Conservation (phyloP, 2,888 invertebrate species). For the Lathronympha strigana region DNA sequence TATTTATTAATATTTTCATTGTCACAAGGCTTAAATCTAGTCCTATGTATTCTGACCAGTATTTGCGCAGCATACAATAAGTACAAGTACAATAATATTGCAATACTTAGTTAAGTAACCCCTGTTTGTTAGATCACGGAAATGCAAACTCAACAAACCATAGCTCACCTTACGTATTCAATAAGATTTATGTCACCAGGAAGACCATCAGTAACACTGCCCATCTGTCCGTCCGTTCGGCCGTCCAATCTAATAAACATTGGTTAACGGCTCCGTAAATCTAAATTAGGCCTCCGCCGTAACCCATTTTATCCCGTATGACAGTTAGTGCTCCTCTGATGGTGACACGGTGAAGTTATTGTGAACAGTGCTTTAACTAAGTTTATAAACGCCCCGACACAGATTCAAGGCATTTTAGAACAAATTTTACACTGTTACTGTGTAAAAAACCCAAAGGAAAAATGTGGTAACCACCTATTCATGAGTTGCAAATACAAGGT, state of each 20-base stretch:
- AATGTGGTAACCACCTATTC: too few relatives aligned
- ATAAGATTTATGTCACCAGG: slow-evolving; percentile 10
- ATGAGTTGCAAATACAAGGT: too few relatives aligned
- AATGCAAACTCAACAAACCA: slow-evolving; percentile 11
- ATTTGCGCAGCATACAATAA: neutral
- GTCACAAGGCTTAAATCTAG: too few relatives aligned
- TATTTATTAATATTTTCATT: too few relatives aligned
- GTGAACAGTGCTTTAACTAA: neutral
- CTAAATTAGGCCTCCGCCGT: slow-evolving; percentile 33
- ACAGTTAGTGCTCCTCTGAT: slow-evolving; percentile 31
- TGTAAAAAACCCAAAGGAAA: too few relatives aligned
- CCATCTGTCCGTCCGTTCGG: slow-evolving; percentile 9
- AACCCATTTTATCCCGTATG: slow-evolving; percentile 26
- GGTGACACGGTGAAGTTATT: slow-evolving; percentile 9
- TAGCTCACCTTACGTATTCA: neutral
- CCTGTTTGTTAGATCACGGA: neutral
- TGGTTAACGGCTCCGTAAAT: slow-evolving; percentile 31
- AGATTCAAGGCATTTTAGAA: neutral
- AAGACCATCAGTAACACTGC: slow-evolving; percentile 20
- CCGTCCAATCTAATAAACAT: slow-evolving; percentile 19
- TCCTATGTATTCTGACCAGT: neutral
- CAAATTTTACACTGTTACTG: too few relatives aligned
- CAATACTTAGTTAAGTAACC: neutral
- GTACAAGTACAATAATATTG: neutral
- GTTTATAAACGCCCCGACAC: neutral